Evolutionary conservation across 2,888 invertebrate species (phyloP).

Genomic region (Kryphioiulus occultus): DNA sequence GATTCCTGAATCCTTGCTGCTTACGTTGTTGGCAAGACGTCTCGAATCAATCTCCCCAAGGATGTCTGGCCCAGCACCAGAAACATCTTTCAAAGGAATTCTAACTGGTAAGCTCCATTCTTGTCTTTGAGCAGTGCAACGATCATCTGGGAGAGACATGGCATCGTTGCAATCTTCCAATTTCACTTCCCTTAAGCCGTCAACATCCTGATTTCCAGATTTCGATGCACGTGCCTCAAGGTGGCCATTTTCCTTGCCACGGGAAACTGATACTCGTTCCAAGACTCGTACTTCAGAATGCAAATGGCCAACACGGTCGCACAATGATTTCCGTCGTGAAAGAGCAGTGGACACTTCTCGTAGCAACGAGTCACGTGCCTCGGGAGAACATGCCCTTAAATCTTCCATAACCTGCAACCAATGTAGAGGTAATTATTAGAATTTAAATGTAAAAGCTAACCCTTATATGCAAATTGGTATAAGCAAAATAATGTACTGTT

Average conservation of each 20-base stretch:
- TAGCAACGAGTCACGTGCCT: slow-evolving; percentile 66
- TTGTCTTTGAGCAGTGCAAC: slow-evolving; percentile 33
- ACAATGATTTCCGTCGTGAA: slow-evolving; percentile 82
- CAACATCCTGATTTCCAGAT: background rate
- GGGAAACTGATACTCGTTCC: slow-evolving; percentile 64
- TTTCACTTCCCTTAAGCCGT: slow-evolving; percentile 41
- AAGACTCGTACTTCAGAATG: slow-evolving; percentile 79
- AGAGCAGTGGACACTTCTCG: slow-evolving; percentile 86
- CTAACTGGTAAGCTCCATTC: slow-evolving; percentile 53
- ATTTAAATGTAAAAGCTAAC: too few relatives aligned
- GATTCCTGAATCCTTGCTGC: slow-evolving; percentile 53
- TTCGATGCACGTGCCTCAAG: slow-evolving; percentile 37
- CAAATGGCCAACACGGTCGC: slow-evolving; percentile 77
- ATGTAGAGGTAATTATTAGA: background rate
- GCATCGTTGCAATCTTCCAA: slow-evolving; percentile 20
- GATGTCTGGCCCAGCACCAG: slow-evolving; percentile 41
- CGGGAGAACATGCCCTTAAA: slow-evolving; percentile 41
- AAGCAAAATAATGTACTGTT: too few relatives aligned
- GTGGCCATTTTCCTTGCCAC: slow-evolving; percentile 53
- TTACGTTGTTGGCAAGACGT: slow-evolving; percentile 38
- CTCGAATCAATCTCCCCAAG: background rate
- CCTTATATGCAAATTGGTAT: too few relatives aligned
- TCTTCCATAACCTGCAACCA: slow-evolving; percentile 31
- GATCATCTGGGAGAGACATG: background rate
- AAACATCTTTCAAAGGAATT: slow-evolving; percentile 53